Evolutionary conservation across 2,888 invertebrate species (phyloP).

Genomic region (Polymixis lichenea): DNA sequence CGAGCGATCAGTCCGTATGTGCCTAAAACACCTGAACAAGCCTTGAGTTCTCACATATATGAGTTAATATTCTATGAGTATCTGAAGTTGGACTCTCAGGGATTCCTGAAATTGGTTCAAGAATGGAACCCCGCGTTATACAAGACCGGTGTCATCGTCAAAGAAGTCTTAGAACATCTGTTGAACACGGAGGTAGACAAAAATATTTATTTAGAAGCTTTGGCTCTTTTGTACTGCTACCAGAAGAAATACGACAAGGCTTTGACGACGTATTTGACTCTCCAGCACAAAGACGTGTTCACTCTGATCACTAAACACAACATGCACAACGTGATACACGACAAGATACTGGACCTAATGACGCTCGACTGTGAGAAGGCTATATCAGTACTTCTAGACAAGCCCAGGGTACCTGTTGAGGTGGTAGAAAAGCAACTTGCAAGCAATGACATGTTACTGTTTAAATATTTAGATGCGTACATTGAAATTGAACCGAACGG

Average conservation of each 20-base stretch:
- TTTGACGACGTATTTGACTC: slow-evolving; percentile 96
- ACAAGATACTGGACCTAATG: slow-evolving; percentile 97
- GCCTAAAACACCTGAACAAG: slow-evolving; percentile 93
- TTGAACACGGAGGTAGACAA: slow-evolving; percentile 93
- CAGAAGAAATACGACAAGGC: slow-evolving; percentile 97
- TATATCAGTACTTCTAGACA: slow-evolving; percentile 95
- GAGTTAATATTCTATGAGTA: slow-evolving; percentile 98
- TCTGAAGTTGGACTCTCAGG: slow-evolving; percentile 95
- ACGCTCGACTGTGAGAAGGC: slow-evolving; percentile 95
- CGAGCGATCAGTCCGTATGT: slow-evolving; percentile 95
- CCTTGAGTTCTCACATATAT: slow-evolving; percentile 95
- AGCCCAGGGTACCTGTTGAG: slow-evolving; percentile 93
- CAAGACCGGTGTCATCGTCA: slow-evolving; percentile 95
- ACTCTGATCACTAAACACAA: slow-evolving; percentile 95
- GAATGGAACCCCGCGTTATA: slow-evolving; percentile 97
- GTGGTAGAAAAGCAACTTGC: slow-evolving; percentile 95
- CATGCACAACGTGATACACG: slow-evolving; percentile 95
- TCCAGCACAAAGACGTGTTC: slow-evolving; percentile 97
- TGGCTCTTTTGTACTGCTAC: slow-evolving; percentile 97
- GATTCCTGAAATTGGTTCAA: slow-evolving; percentile 95
- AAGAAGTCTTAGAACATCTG: slow-evolving; percentile 96
- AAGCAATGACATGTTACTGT: slow-evolving; percentile 93
- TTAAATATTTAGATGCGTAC: slow-evolving; percentile 96
- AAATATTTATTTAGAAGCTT: slow-evolving; percentile 94
- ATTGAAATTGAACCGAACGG: slow-evolving; percentile 95